phyloP scores from a whole-genome alignment of 2,888 invertebrate genomes.

The Xestobium rufovillosum region DNA sequence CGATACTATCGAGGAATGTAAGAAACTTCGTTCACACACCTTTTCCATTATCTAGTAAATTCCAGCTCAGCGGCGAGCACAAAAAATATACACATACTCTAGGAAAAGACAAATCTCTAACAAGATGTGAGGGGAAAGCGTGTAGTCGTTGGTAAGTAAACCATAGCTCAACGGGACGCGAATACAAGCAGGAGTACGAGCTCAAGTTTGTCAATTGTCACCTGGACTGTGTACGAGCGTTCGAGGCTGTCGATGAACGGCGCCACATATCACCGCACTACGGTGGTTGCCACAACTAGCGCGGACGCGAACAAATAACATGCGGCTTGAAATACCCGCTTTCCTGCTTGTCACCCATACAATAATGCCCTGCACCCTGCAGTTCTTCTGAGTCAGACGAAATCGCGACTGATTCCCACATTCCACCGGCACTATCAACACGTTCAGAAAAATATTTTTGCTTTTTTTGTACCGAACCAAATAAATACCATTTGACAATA shows the following conservation, averaged over 20 bases:
- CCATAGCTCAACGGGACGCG: constrained; percentile 41
- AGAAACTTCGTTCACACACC: constrained; percentile 38
- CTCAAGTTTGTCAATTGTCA: constrained; percentile 44
- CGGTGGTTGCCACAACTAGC: constrained; percentile 23
- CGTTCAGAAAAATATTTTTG: no score
- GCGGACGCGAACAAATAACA: constrained; percentile 15
- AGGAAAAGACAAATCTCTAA: constrained; percentile 40
- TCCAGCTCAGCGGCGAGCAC: constrained; percentile 31
- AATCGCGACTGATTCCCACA: no score
- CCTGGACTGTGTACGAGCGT: constrained; percentile 37
- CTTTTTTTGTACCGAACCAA: no score
- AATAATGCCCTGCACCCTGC: constrained; percentile 3
- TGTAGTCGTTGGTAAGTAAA: constrained; percentile 37
- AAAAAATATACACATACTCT: constrained; percentile 33
- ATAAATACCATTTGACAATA: no score
- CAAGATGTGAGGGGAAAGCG: constrained; percentile 38
- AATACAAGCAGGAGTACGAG: constrained; percentile 39
- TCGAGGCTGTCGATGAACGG: constrained; percentile 34
- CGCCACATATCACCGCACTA: constrained; percentile 37
- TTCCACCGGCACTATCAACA: no score
- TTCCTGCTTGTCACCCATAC: constrained; percentile 12
- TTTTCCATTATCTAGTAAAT: constrained; percentile 41
- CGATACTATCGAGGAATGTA: no score
- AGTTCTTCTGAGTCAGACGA: neutral
- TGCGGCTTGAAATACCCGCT: constrained; percentile 16